A percentile compares a stretch with the other conserved stretches of the same genome.
Conservation (phyloP, 2,888 invertebrate genomes). For the Scaptodrosophila latifasciaeformis region DNA sequence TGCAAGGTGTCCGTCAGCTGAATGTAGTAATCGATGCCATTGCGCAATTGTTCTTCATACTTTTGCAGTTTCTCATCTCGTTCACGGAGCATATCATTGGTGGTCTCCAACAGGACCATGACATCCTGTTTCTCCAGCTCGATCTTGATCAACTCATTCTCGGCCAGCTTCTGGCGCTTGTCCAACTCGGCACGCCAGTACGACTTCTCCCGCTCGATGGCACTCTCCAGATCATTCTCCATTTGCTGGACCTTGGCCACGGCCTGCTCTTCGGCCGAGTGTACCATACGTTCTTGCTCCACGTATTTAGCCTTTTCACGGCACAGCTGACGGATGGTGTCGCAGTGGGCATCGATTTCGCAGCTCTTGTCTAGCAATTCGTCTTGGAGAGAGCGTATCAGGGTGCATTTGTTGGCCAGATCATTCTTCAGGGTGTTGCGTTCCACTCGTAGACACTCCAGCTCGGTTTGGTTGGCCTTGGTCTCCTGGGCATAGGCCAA, state of each 20-base stretch:
- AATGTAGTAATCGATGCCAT: constrained; percentile 73
- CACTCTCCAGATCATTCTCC: constrained; percentile 74
- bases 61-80: constrained; percentile 73
- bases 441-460: constrained; percentile 70
- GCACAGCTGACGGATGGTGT: constrained; percentile 70
- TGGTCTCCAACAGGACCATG: constrained; percentile 72
- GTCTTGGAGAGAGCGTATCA: constrained; percentile 71
- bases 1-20: constrained; percentile 72
- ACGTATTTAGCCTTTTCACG: constrained; percentile 68
- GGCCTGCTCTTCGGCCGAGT: constrained; percentile 73
- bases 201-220: constrained; percentile 74
- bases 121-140: constrained; percentile 77
- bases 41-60: constrained; percentile 72
- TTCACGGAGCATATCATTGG: constrained; percentile 73
- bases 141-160: constrained; percentile 77
- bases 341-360: constrained; percentile 72
- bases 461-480: constrained; percentile 64
- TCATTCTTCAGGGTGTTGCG: constrained; percentile 71
- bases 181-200: constrained; percentile 76
- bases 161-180: constrained; percentile 77
- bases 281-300: constrained; percentile 72
- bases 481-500: constrained; percentile 68
- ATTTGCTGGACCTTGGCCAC: constrained; percentile 75
- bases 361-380: constrained; percentile 72
- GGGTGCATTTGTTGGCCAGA: constrained; percentile 70